These are phyloP conservation scores for Ochotona princeps DNA, from an alignment of 2,113 vertebrate species.

Conservation along the genomic window DNA sequence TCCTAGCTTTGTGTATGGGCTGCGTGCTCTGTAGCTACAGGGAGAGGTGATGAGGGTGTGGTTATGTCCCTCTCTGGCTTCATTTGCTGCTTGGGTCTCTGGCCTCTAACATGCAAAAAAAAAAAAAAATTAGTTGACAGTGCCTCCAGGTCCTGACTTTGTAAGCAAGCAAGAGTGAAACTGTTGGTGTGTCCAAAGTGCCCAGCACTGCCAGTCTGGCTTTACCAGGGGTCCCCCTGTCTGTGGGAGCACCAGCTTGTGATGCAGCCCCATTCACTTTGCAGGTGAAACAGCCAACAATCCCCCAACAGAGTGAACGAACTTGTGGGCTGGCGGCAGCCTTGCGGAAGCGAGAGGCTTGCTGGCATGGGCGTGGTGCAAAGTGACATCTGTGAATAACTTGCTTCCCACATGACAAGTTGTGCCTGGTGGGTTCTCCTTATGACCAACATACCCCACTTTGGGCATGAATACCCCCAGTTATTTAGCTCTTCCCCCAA, in stretches of 20 bases:
- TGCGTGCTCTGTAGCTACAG: slow-evolving; percentile 83
- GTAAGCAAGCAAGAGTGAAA: slow-evolving; percentile 84
- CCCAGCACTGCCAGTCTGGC: slow-evolving; percentile 87
- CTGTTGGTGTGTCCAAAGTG: slow-evolving; percentile 84
- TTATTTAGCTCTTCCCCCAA: slow-evolving; percentile 84
- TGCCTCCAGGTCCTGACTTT: slow-evolving; percentile 79
- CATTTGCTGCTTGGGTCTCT: slow-evolving; percentile 85
- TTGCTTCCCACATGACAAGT: slow-evolving; percentile 99
- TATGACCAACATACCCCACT: slow-evolving; percentile 82
- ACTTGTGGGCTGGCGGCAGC: slow-evolving; percentile 88
- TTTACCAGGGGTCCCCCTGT: slow-evolving; percentile 90
- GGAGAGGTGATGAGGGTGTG: slow-evolving; percentile 87
- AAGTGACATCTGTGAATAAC: slow-evolving; percentile 92
- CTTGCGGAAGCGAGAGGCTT: slow-evolving; percentile 86
- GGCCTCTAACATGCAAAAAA: slow-evolving; percentile 84
- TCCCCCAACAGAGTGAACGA: slow-evolving; percentile 86
- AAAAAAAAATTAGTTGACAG: slow-evolving; percentile 55
- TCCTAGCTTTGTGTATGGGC: slow-evolving; percentile 90
- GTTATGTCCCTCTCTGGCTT: slow-evolving; percentile 95
- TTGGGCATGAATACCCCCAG: slow-evolving; percentile 86
- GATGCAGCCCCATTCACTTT: slow-evolving; percentile 91
- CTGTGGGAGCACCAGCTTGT: slow-evolving; percentile 90
- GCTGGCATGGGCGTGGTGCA: slow-evolving; percentile 88
- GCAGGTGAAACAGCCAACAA: slow-evolving; percentile 91
- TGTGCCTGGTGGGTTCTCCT: slow-evolving; percentile 96